Conservation (phyloP, 2,113 vertebrate genomes). For the Hyperoodon ampullatus region DNA sequence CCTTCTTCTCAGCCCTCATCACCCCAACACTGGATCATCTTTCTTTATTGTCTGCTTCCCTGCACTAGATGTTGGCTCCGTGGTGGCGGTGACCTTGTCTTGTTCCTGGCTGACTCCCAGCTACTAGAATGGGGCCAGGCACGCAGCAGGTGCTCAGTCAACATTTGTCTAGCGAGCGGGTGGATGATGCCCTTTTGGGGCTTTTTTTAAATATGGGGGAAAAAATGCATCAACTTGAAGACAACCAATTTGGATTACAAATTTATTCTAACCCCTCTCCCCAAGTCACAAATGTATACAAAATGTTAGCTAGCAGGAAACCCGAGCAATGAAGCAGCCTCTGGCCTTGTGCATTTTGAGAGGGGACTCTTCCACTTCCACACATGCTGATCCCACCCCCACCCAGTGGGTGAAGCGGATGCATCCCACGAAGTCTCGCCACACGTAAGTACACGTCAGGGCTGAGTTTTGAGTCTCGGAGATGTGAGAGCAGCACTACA, state of each 20-base stretch:
- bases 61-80: fast-evolving
- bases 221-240: not conserved
- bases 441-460: fast-evolving
- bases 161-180: fast-evolving
- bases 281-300: not conserved
- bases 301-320: not conserved
- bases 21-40: not conserved
- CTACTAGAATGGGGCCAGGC: not conserved
- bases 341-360: fast-evolving
- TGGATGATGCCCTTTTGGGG: too few relatives aligned
- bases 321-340: fast-evolving
- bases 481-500: fast-evolving
- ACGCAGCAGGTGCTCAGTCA: fast-evolving
- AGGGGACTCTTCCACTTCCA: not conserved
- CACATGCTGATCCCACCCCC: not conserved
- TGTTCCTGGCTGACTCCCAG: not conserved
- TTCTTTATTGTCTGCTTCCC: not conserved
- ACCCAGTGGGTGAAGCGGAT: fast-evolving
- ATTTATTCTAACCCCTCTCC: slow-evolving; percentile 65
- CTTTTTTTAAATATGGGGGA: not conserved
- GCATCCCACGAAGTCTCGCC: not conserved
- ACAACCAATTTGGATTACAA: not conserved
- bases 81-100: fast-evolving
- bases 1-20: not conserved
- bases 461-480: not conserved